Evolutionary conservation across 1,140 invertebrate genomes (phyloP), one percentile per base, ranked within the genome.

Genomic region (Heliconius himera): DNA sequence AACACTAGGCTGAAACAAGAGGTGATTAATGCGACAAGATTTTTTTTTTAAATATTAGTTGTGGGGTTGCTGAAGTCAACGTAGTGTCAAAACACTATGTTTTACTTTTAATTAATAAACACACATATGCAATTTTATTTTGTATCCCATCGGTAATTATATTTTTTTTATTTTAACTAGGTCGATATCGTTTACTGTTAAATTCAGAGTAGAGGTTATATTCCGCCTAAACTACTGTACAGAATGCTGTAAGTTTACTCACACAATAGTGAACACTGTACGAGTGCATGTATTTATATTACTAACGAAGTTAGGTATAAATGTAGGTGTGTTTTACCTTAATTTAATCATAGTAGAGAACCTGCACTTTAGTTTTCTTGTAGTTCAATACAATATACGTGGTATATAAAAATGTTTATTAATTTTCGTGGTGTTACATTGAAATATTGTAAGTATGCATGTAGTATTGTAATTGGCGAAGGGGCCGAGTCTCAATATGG

Each of bases 311-410:
- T 76, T 33, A 51, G 16, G 5, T 18, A 6, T 18, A 20, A 26
- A 26, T 38, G 22, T 1, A 29, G 26, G 70, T 33, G 60, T 46
- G 60, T 66, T 70, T 70, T 66, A 26, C 70, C 16, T 5, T 33
- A 36, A 49, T 76, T 76, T 46, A 26, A 49, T 60, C 11, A 26
- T 66, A 66, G 70, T 66, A 70, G 66, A 38, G 38, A 70, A 49
- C 60, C 5, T 71, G 18, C 26, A 70, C 33, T 33, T 70, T 36
- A 33, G 29, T 22, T 29, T 33, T 20, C 3, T 33, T 36, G 16
- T 70, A 70, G 1, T 56, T 70, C 36, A 71, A 33, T 6, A 36
- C 8, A 71, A 71, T n/a, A 5, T 38, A 71, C 33, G 3, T 16
- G 9, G 11, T 22, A 26, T 2, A 1, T 66, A 0, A 13, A 66